Base-by-base conservation (phyloP, 2,888 invertebrate species). In the Leptopilina myrica region DNA sequence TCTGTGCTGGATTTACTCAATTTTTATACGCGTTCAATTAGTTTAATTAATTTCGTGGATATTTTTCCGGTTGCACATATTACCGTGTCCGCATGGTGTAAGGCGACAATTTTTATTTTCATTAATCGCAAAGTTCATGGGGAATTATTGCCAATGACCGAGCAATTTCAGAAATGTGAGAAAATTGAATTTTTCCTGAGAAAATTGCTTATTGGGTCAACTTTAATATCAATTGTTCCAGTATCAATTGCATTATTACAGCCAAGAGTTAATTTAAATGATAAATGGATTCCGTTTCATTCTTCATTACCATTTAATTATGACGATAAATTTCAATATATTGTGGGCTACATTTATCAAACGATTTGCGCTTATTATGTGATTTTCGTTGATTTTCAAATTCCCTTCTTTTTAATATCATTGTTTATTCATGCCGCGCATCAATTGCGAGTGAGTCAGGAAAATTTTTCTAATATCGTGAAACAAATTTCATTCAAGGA, bases 31-130 rank as follows among this genome's bases (percentile, higher is more conserved):
- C 26, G 26, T 20, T 76, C 76, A 43, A 64, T 56, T 20, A 76
- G 75, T 43, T 40, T 78, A 11, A 33, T 53, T 8, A 76, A 78
- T 56, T 64, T 78, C 26, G 46, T 78, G 8, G 78, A 66, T 9
- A 66, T 78, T 33, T 78, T 78, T 26, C 78, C 78, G 1, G 76
- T 64, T 5, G 76, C 76, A 59, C 64, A 76, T 65, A 78, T 78
- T n/a, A 15, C 76, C 12, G 33, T 76, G 0, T 49, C 64, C 3
- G 49, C 76, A 2, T 78, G 75, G 76, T n/a, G 76, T 4, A 78
- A 78, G 40, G 65, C 40, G 9, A 53, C 78, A 6, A 65, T 76
- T 40, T 78, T 78, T 59, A 12, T 76, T 56, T 56, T 33, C 5
- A 11, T 76, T 9, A 76, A 65, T 11, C 15, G 53, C 4, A 53